Conservation (phyloP, 2,888 invertebrate species). For the Ptychoptera contaminata region DNA sequence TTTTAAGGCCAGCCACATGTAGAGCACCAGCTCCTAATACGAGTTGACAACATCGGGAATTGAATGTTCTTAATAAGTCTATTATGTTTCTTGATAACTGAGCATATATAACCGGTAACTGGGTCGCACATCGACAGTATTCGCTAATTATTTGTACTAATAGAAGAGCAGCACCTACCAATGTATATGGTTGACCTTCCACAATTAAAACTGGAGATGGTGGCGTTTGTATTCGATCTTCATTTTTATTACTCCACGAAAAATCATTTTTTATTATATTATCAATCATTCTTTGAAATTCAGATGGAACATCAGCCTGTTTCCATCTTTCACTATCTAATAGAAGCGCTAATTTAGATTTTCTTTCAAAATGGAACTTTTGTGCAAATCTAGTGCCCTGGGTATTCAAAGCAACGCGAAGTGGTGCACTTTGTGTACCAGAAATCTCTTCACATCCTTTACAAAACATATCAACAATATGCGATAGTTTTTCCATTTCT, state of each 20-base stretch:
- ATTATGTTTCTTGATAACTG: slow-evolving; percentile 70
- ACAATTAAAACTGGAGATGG: slow-evolving; percentile 43
- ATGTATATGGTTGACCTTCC: slow-evolving; percentile 55
- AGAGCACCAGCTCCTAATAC: slow-evolving; percentile 94
- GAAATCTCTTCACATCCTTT: slow-evolving; percentile 58
- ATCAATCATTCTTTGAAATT: slow-evolving; percentile 74
- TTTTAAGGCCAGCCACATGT: slow-evolving; percentile 83
- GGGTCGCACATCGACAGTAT: slow-evolving; percentile 69
- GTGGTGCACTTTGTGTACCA: slow-evolving; percentile 57
- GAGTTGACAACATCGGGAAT: slow-evolving; percentile 80
- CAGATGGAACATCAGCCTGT: slow-evolving; percentile 74
- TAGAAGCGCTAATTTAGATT: slow-evolving; percentile 66
- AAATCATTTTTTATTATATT: slow-evolving; percentile 39
- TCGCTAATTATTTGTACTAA: slow-evolving; percentile 82
- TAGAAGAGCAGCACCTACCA: slow-evolving; percentile 70
- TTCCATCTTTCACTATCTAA: slow-evolving; percentile 91
- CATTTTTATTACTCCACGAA: slow-evolving; percentile 15
- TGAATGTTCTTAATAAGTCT: slow-evolving; percentile 77
- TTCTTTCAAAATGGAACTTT: slow-evolving; percentile 77
- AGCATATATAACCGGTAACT: slow-evolving; percentile 63
- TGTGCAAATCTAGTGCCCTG: slow-evolving; percentile 84
- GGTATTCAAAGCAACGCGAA: slow-evolving; percentile 68
- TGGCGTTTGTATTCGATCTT: slow-evolving; percentile 21
- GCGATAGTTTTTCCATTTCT: slow-evolving; percentile 59
- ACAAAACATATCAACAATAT: slow-evolving; percentile 65